Conservation (phyloP, 2,113 vertebrate genomes). For the Aspiorhynchus laticeps region DNA sequence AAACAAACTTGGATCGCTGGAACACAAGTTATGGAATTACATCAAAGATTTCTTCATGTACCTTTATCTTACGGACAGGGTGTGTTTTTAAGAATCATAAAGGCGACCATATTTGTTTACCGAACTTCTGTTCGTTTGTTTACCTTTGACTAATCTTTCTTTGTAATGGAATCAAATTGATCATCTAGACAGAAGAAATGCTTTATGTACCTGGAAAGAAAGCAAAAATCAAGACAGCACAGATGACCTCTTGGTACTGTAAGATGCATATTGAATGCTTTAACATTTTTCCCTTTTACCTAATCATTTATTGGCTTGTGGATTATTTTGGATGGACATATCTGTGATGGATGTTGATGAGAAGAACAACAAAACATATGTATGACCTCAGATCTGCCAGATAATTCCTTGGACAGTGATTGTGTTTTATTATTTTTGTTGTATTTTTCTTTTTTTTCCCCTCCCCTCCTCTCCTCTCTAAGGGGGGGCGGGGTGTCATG, state of each 20-base stretch:
- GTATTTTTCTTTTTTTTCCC: no score
- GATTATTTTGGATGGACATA: slow-evolving; percentile 45
- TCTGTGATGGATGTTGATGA: slow-evolving; percentile 29
- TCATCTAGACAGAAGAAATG: slow-evolving; percentile 40
- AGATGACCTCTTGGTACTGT: slow-evolving; percentile 58
- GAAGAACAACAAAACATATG: slow-evolving; percentile 15
- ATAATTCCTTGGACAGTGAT: slow-evolving; percentile 39
- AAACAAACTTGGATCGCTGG: slow-evolving; percentile 44
- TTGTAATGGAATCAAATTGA: slow-evolving; percentile 46
- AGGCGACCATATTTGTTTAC: slow-evolving; percentile 57
- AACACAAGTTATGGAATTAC: slow-evolving; percentile 43
- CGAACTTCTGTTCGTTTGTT: slow-evolving; percentile 49
- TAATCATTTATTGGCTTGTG: slow-evolving; percentile 42
- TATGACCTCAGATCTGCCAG: slow-evolving; percentile 52
- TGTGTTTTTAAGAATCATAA: slow-evolving; percentile 34
- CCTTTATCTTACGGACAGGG: slow-evolving; percentile 49
- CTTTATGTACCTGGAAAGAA: slow-evolving; percentile 40
- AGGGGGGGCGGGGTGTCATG: slow-evolving; percentile 10
- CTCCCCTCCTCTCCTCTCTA: neutral
- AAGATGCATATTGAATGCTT: slow-evolving; percentile 57
- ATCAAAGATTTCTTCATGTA: slow-evolving; percentile 59
- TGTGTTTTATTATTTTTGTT: slow-evolving; percentile 27
- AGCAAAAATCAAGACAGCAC: slow-evolving; percentile 44
- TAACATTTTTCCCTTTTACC: slow-evolving; percentile 43
- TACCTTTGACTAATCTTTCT: slow-evolving; percentile 17